phyloP scores from a whole-genome alignment of 1,140 invertebrate species.

The Ruditapes philippinarum region DNA sequence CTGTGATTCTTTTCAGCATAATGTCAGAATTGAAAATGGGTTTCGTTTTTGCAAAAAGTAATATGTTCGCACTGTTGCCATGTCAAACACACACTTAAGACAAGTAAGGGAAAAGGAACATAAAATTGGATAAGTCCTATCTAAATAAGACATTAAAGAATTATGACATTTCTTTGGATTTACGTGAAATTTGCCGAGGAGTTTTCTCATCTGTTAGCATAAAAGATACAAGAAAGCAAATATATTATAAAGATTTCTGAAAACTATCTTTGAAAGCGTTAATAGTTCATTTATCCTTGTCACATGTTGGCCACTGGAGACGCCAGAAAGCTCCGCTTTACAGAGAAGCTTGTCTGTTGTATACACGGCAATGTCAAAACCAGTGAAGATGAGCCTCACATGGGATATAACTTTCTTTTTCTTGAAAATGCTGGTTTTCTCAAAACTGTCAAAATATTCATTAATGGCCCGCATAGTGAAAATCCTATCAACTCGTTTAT shows the following conservation, averaged over 20 bases:
- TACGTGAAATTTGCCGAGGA: too few species aligned
- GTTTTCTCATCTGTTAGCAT: not conserved
- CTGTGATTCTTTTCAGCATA: too few species aligned
- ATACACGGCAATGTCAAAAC: slow-evolving; percentile 25
- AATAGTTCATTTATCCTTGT: slow-evolving; percentile 47
- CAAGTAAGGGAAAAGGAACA: too few species aligned
- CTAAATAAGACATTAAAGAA: too few species aligned
- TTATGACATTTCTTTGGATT: too few species aligned
- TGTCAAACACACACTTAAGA: too few species aligned
- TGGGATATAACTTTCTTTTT: slow-evolving; percentile 23
- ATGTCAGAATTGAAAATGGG: too few species aligned
- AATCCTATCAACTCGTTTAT: slow-evolving; percentile 21
- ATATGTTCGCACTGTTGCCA: too few species aligned
- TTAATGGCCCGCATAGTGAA: slow-evolving; percentile 61
- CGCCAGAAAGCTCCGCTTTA: slow-evolving; percentile 35
- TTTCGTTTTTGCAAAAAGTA: too few species aligned
- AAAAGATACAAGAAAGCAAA: not conserved
- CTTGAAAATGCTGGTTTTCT: slow-evolving; percentile 52
- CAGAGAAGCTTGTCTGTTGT: slow-evolving; percentile 17
- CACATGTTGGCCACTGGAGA: slow-evolving; percentile 19
- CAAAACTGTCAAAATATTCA: slow-evolving; percentile 68
- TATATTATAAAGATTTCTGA: slow-evolving; percentile 29
- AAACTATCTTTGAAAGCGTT: not conserved
- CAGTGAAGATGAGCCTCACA: slow-evolving; percentile 7
- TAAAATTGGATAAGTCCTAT: too few species aligned